phyloP scores from a whole-genome alignment of 2,888 invertebrate species.

The Tetrapedia diversipes region DNA sequence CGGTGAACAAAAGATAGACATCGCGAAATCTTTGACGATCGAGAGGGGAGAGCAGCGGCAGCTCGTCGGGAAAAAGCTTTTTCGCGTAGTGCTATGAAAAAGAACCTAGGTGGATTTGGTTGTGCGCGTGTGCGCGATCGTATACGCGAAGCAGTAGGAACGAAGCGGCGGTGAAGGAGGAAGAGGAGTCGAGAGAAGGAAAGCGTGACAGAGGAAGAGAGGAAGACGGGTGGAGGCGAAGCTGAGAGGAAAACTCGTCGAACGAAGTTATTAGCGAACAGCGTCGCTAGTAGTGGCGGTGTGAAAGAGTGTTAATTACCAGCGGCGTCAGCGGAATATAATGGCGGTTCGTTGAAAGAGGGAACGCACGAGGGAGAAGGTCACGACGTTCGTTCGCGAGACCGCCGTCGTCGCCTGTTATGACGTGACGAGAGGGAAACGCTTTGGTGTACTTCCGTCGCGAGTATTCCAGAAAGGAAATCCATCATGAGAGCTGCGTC shows the following conservation, averaged over 20 bases:
- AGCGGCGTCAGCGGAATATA: constrained; percentile 57
- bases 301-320: constrained; percentile 70
- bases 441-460: constrained; percentile 55
- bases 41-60: too few relatives aligned
- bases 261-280: constrained; percentile 62
- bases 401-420: constrained; percentile 56
- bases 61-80: too few relatives aligned
- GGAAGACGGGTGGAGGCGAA: neutral
- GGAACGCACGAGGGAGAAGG: constrained; percentile 25
- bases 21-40: too few relatives aligned
- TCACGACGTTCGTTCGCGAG: constrained; percentile 32
- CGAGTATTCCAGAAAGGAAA: constrained; percentile 60
- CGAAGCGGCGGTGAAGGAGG: neutral
- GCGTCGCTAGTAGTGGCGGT: constrained; percentile 51
- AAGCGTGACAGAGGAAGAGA: neutral
- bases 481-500: constrained; percentile 73
- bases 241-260: constrained; percentile 38
- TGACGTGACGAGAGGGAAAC: constrained; percentile 65
- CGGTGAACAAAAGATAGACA: too few relatives aligned
- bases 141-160: neutral
- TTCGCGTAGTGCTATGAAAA: too few relatives aligned
- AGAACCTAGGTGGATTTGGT: too few relatives aligned
- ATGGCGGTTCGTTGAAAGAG: constrained; percentile 74
- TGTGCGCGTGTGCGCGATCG: too few relatives aligned
- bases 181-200: neutral